Conservation (phyloP, 2,113 vertebrate genomes). For the Mirza zaza region DNA sequence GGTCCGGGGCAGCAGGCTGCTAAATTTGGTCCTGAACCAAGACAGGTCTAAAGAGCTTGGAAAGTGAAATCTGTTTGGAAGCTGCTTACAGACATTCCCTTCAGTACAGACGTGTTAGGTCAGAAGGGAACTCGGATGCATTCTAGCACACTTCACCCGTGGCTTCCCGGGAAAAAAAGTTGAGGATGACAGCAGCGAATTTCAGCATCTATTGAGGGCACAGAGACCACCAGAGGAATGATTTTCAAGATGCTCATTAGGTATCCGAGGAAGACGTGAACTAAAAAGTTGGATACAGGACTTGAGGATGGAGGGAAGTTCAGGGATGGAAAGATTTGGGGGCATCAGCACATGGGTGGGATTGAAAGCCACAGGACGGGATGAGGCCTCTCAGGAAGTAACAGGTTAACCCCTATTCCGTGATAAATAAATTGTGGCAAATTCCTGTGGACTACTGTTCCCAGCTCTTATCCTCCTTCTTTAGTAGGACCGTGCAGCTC, state of each 20-base stretch:
- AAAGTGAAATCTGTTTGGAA: neutral
- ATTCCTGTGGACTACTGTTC: fast-evolving
- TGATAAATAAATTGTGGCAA: neutral
- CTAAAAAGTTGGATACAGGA: fast-evolving
- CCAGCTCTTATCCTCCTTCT: neutral
- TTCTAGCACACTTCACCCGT: too few species aligned
- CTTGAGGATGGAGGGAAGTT: too few species aligned
- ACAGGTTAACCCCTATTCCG: fast-evolving
- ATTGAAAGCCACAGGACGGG: neutral
- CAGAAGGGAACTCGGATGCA: fast-evolving
- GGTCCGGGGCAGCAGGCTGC: neutral
- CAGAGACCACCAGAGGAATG: neutral
- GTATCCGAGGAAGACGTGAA: neutral
- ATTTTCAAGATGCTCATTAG: neutral
- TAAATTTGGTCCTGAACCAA: neutral
- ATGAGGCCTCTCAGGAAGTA: neutral
- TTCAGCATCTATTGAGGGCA: neutral
- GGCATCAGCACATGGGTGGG: fast-evolving
- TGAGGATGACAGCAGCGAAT: fast-evolving
- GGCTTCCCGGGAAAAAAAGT: fast-evolving
- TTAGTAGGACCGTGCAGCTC: neutral
- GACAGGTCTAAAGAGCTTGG: neutral
- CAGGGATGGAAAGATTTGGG: fast-evolving
- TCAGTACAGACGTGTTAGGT: neutral
- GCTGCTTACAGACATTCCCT: fast-evolving